Conservation (phyloP, 2,113 vertebrate species). For the Ancistrus triradiatus region DNA sequence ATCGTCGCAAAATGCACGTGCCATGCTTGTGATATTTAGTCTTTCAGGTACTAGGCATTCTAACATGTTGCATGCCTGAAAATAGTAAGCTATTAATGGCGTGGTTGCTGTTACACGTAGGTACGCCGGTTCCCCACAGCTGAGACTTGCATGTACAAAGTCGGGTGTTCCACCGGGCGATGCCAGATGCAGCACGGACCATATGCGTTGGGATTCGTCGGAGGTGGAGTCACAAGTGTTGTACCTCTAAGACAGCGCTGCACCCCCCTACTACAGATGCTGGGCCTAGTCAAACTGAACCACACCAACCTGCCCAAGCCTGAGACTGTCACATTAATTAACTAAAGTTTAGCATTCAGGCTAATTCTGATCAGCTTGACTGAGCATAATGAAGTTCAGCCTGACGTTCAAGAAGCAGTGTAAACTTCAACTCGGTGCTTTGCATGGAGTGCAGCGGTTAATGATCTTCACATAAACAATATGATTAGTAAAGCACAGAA, state of each 20-base stretch:
- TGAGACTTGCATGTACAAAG: constrained; percentile 55
- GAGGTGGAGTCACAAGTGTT: constrained; percentile 59
- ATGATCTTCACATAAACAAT: constrained; percentile 58
- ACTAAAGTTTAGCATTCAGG: constrained; percentile 1
- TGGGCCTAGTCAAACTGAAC: constrained; percentile 65
- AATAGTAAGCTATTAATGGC: constrained; percentile 52
- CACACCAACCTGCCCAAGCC: neutral
- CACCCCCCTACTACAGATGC: constrained; percentile 56
- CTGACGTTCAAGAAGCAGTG: too few relatives aligned
- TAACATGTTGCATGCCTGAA: too few relatives aligned
- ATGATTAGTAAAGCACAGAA: constrained; percentile 69
- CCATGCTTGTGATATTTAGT: too few relatives aligned
- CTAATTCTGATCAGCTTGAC: neutral
- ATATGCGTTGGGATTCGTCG: constrained; percentile 65
- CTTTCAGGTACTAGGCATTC: too few relatives aligned
- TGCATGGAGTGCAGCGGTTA: too few relatives aligned
- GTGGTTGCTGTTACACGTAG: constrained; percentile 59
- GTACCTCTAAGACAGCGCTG: constrained; percentile 64
- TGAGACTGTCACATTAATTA: constrained; percentile 1
- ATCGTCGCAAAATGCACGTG: too few relatives aligned
- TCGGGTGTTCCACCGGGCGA: constrained; percentile 66
- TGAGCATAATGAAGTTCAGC: too few relatives aligned
- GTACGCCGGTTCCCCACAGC: constrained; percentile 50
- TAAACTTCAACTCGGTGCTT: too few relatives aligned
- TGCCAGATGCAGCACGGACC: constrained; percentile 70